Evolutionary conservation across 2,113 vertebrate genomes (phyloP), one percentile per base, ranked within the genome.

Genomic region (Phaetusa simplex): DNA sequence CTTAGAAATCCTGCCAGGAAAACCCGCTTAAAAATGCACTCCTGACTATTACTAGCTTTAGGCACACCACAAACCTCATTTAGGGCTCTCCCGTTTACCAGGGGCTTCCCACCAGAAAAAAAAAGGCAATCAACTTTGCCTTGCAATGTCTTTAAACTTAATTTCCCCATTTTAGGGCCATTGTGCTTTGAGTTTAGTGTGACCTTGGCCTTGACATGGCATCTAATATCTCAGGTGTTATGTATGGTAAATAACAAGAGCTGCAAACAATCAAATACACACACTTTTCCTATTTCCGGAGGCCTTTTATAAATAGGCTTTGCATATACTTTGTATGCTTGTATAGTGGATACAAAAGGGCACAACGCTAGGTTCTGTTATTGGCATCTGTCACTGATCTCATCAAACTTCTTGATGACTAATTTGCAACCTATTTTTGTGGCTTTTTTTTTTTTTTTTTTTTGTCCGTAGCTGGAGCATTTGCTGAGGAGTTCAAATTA

Each of bases 401-500:
- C 82, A 62, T 77, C 79, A 81, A 86, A 90, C 50, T 86, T 88
- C 74, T 88, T 38, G 50, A 78, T 88, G 45, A 80, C n/a, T 90
- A 80, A 86, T 95, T 94, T 86, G 38, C 55, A 64, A 78, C 42
- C 34, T 62, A 76, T 80, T 96, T 91, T 94, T 88, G 12, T 62
- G 26, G 3, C 7, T 32, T 6, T 49, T 16, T 6, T 13, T 42
- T 18, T 14, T 16, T 5, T n/a, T 36, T 30, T 72, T 82, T 83
- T 27, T 52, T 40, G 24, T 53, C 50, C 64, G 42, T 80, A 80
- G n/a, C 53, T 73, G 71, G 23, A 80, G 24, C 43, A 49, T 73
- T 92, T 93, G 45, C 67, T 92, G 55, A 92, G 69, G n/a, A 93
- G 53, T 34, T 92, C 55, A 92, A 69, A 90, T 93, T n/a, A 74